These are phyloP conservation scores for Pyrrhia umbra DNA, from an alignment of 2,888 invertebrate genomes.

Conservation along the genomic window DNA sequence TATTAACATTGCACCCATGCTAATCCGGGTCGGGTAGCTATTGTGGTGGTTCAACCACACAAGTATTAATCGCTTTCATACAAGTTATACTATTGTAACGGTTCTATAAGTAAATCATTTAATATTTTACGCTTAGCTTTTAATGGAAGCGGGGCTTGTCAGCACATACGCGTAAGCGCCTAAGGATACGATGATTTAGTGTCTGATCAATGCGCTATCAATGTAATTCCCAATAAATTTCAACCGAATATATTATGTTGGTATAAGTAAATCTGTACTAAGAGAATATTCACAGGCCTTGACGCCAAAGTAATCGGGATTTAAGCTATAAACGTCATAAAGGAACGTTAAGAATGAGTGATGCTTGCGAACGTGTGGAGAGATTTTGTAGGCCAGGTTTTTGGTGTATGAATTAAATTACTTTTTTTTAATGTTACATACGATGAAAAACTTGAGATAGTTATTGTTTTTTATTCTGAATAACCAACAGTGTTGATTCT, in stretches of 20 bases:
- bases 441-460: no score
- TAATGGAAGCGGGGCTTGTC: constrained; percentile 22
- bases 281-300: constrained; percentile 50
- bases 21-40: no score
- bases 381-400: constrained; percentile 27
- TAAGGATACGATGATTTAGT: constrained; percentile 53
- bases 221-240: constrained; percentile 58
- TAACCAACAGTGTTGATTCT: no score
- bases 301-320: constrained; percentile 53
- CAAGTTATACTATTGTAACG: constrained; percentile 5
- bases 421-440: background rate
- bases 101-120: background rate
- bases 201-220: constrained; percentile 49
- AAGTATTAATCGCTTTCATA: background rate
- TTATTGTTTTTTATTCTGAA: no score
- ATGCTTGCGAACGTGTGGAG: constrained; percentile 38
- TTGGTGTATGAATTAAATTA: constrained; percentile 7
- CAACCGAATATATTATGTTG: constrained; percentile 58
- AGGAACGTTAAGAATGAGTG: constrained; percentile 50
- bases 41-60: background rate
- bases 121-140: constrained; percentile 37
- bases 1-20: no score
- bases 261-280: constrained; percentile 53
- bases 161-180: constrained; percentile 24
- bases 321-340: constrained; percentile 51